Base-by-base conservation (phyloP, 2,113 vertebrate species). In the Heterotis niloticus region DNA sequence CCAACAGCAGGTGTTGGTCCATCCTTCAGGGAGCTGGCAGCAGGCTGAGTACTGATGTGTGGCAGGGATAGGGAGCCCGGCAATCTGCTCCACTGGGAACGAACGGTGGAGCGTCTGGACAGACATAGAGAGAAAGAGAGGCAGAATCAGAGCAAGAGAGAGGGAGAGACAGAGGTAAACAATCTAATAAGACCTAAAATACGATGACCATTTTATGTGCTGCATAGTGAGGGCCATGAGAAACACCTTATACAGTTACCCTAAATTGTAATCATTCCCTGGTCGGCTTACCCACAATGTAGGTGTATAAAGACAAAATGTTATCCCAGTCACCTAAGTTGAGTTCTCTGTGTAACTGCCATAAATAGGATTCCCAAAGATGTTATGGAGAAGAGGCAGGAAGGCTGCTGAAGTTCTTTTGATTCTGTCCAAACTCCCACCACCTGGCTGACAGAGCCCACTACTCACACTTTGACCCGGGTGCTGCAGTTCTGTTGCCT, bases 1-100 rank as follows among this genome's bases (percentile, higher is more conserved):
- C 94, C 94, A 95, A 91, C 90, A 94, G 95, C 95, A 96, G 94
- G 95, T 95, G 95, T 93, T 88, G 90, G 89, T 86, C 92, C 89
- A 88, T 95, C 93, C 93, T 90, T 92, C 90, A 92, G 92, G 93
- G 93, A 85, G 85, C 83, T 91, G 89, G 92, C 88, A 89, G 94
- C 93, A 93, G 91, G 93, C 89, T 85, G 91, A 89, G 92, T 92
- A 93, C 89, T 92, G 93, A 94, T 94, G 93, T 95, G 91, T 94
- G 92, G 90, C 91, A 85, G 20, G 82, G 92, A 94, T 93, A 94
- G 93, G 93, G 94, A 82, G 92, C 91, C 90, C 94, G 89, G 89
- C 90, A 93, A 94, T 94, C 93, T 93, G 94, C 89, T 93, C 87
- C 16, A 66, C 86, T 83, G 44, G 86, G 84, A 88, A 91, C 84